phyloP scores from a whole-genome alignment of 2,888 invertebrate species.

The Disparrhopalites patrizii region DNA sequence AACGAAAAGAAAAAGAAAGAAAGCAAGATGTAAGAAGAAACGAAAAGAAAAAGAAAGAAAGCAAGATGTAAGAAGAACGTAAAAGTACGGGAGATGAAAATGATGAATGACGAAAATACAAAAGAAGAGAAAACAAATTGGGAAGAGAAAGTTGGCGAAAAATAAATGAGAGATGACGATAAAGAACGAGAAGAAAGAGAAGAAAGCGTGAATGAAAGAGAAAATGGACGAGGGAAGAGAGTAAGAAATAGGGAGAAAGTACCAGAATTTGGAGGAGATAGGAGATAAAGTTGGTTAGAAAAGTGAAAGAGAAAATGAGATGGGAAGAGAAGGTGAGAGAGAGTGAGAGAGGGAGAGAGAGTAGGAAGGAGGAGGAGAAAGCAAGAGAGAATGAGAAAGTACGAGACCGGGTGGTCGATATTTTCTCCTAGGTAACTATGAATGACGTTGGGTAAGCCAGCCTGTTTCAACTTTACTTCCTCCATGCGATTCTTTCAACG shows the following conservation, averaged over 20 bases:
- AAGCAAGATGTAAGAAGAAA: background rate
- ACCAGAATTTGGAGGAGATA: slow-evolving; percentile 1
- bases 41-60: background rate
- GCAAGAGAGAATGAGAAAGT: background rate
- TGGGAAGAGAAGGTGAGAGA: background rate
- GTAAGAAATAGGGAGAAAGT: too few species aligned
- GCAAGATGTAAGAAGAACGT: background rate
- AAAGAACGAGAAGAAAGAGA: too few species aligned
- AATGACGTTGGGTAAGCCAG: slow-evolving; percentile 46
- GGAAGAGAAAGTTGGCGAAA: background rate
- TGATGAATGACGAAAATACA: background rate
- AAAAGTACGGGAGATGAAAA: background rate
- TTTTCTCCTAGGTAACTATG: slow-evolving; percentile 46
- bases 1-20: too few species aligned
- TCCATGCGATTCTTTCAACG: background rate
- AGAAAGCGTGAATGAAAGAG: too few species aligned
- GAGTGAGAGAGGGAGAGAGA: background rate
- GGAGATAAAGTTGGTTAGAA: background rate
- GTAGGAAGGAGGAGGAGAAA: background rate
- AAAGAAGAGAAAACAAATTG: background rate
- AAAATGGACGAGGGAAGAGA: too few species aligned
- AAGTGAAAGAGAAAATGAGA: background rate
- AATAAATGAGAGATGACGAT: background rate
- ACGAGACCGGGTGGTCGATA: slow-evolving; percentile 32
- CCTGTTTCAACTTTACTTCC: background rate